Percentiles rank a stretch among this genome's conserved stretches.
phyloP scores from a whole-genome alignment of 2,888 invertebrate species.

The Mythimna vitellina region DNA sequence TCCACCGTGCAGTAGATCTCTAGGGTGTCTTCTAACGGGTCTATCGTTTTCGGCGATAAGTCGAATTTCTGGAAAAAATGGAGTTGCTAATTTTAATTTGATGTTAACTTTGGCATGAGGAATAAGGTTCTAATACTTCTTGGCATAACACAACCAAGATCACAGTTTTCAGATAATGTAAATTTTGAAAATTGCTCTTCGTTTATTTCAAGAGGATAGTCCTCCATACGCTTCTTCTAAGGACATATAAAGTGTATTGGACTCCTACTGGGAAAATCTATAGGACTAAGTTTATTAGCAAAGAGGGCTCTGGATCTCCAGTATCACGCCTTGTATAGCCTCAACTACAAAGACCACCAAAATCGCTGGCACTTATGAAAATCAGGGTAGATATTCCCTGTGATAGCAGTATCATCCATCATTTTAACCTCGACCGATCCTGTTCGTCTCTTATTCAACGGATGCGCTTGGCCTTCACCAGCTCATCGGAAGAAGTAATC shows the following conservation, averaged over 20 bases:
- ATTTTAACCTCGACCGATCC: no score
- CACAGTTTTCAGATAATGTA: no score
- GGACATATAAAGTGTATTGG: background rate
- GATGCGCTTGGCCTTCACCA: no score
- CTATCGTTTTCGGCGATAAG: conserved; percentile 86
- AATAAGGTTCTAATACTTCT: no score
- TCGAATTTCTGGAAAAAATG: conserved; percentile 83
- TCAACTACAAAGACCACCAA: background rate
- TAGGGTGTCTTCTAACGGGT: conserved; percentile 90
- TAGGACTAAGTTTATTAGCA: background rate
- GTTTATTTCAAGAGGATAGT: no score
- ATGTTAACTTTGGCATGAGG: background rate
- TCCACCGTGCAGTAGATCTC: conserved; percentile 93
- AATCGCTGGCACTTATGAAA: background rate
- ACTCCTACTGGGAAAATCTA: background rate
- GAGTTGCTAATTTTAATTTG: background rate
- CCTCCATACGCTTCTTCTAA: no score
- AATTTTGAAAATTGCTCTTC: no score
- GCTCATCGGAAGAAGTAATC: no score
- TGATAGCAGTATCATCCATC: no score
- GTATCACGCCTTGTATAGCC: background rate
- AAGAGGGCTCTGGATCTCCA: background rate
- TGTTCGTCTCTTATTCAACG: no score
- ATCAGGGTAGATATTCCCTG: no score
- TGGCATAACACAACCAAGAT: no score